Base-by-base conservation (phyloP, 2,888 invertebrate genomes). In the Latrodectus hesperus region DNA sequence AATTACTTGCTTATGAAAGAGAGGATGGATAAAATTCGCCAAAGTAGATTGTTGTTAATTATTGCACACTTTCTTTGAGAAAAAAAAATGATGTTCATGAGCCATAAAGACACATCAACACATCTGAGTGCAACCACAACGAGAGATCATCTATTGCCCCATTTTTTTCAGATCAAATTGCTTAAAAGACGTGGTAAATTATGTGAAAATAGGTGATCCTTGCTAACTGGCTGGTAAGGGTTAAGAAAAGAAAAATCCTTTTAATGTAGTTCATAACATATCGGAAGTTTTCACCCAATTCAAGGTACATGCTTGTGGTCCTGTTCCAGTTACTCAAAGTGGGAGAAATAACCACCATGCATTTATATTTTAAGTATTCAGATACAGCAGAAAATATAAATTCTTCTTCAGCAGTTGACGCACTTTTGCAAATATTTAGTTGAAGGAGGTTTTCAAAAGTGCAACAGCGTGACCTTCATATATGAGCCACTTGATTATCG, bases 211-310 rank as follows among this genome's bases (percentile, higher is more conserved):
- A n/a, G 75, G 72, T 75, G 71, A 81, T 51, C 6, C 14, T 5
- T 81, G 86, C 17, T 81, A 86, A 71, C 9, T 71, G 9, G 76
- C 26, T 4, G 70, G 85, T 9, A 72, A 84, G 55, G 12, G 53
- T 12, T 60, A 9, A 9, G 79, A 79, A n/a, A 79, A 79, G 26
- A 84, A 78, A 12, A 84, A 67, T 6, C 78, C 55, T 14, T 17
- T 84, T n/a, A 77, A 64, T 11, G 17, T 76, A 16, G 84, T 77
- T 17, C 84, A 65, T 0, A 26, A 77, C 9, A 77, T 84, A 10
- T 38, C 60, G 4, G 84, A 84, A 73, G 68, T 84, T 4, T 78
- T 78, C 53, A n/a, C 60, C 2, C 49, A 71, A 51, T 75, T 85
- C 1, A 80, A 85, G 52, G 6, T 75, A 6, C 75, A 85, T 73